Percentiles rank a stretch among this genome's conserved stretches.
Conservation (phyloP, 2,113 vertebrate genomes). For the Ammodytes dubius region DNA sequence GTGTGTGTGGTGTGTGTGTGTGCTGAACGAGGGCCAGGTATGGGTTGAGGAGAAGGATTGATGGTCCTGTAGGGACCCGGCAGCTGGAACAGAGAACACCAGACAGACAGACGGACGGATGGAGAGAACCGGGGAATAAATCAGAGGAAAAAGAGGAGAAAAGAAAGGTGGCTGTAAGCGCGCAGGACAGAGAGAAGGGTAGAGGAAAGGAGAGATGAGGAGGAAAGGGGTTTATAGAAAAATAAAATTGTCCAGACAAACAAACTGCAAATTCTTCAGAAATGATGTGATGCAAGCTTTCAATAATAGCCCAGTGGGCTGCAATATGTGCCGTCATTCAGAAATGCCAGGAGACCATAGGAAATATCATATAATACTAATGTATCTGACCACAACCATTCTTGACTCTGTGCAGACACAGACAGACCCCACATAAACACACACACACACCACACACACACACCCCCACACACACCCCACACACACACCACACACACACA, state of each 20-base stretch:
- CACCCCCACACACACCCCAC: slow-evolving; percentile 39
- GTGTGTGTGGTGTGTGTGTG: slow-evolving; percentile 44
- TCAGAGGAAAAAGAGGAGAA: slow-evolving; percentile 69
- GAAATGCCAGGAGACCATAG: slow-evolving; percentile 79
- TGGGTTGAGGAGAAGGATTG: slow-evolving; percentile 79
- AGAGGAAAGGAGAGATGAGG: slow-evolving; percentile 42
- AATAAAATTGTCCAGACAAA: slow-evolving; percentile 68
- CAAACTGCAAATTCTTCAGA: slow-evolving; percentile 78
- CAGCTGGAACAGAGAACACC: slow-evolving; percentile 81
- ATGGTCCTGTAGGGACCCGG: slow-evolving; percentile 78
- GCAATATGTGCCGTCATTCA: slow-evolving; percentile 79
- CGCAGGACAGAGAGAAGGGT: slow-evolving; percentile 44
- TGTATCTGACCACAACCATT: slow-evolving; percentile 79
- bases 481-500: slow-evolving; percentile 38
- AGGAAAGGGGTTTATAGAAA: slow-evolving; percentile 31
- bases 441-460: slow-evolving; percentile 44
- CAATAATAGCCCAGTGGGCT: slow-evolving; percentile 75
- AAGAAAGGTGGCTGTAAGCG: slow-evolving; percentile 61
- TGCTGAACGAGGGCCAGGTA: slow-evolving; percentile 78
- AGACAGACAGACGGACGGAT: slow-evolving; percentile 75
- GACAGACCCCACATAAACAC: slow-evolving; percentile 40
- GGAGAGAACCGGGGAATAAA: slow-evolving; percentile 78
- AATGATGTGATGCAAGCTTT: slow-evolving; percentile 81
- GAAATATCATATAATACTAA: slow-evolving; percentile 85
- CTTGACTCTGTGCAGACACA: slow-evolving; percentile 69